Conservation (phyloP, 2,888 invertebrate genomes). For the Phrixothrix hirtus region DNA sequence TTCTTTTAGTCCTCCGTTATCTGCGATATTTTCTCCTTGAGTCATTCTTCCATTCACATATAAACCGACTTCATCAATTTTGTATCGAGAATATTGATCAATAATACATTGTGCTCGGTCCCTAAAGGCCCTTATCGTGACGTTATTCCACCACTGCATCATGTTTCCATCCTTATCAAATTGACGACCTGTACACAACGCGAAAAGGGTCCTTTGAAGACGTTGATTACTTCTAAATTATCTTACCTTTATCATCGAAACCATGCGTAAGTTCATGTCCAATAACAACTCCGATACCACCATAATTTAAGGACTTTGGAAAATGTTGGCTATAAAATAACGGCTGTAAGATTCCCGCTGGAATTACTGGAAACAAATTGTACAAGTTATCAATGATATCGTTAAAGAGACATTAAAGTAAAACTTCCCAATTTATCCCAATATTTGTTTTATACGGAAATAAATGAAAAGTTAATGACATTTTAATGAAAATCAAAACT, state of each 20-base stretch:
- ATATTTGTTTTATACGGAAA: too few relatives aligned
- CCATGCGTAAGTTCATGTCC: conserved; percentile 87
- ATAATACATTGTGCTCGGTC: conserved; percentile 83
- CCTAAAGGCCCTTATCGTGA: conserved; percentile 78
- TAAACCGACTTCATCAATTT: conserved; percentile 75
- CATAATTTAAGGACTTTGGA: conserved; percentile 82
- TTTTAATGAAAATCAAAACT: neutral
- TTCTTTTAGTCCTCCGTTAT: conserved; percentile 90
- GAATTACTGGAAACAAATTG: conserved; percentile 68
- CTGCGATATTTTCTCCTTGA: conserved; percentile 91
- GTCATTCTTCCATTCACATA: conserved; percentile 75
- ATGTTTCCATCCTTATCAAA: conserved; percentile 89
- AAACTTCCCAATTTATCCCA: too few relatives aligned
- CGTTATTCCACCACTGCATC: conserved; percentile 92
- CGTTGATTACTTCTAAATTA: neutral
- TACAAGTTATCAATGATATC: neutral
- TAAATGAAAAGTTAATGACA: too few relatives aligned
- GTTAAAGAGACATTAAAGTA: neutral
- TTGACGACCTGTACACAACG: conserved; percentile 66
- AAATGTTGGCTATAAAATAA: conserved; percentile 84
- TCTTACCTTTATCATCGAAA: conserved; percentile 77
- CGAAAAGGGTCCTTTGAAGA: neutral
- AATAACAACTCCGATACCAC: conserved; percentile 84
- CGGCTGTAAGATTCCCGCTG: conserved; percentile 84
- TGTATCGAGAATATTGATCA: conserved; percentile 83